A percentile compares a stretch with the other conserved stretches of the same genome.
Evolutionary conservation across 1,140 invertebrate species (phyloP).

Genomic region (Anoplophora glabripennis): DNA sequence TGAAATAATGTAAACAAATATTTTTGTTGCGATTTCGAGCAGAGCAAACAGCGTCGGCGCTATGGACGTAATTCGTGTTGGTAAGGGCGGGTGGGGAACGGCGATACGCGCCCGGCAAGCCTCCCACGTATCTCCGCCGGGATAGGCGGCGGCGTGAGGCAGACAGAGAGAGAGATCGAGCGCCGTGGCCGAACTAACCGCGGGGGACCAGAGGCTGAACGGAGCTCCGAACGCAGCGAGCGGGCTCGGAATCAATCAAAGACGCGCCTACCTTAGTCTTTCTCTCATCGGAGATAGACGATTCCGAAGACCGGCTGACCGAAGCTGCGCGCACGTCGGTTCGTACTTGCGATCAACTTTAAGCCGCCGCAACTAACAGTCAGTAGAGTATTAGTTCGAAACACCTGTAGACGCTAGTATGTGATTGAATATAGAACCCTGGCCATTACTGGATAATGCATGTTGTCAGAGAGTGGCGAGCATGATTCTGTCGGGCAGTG

Average conservation of each 20-base stretch:
- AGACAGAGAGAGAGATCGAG: conserved; percentile 8
- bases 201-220: conserved; percentile 35
- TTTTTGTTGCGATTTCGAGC: no score
- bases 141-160: neutral
- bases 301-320: conserved; percentile 25
- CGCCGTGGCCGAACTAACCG: neutral
- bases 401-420: conserved; percentile 50
- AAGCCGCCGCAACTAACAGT: conserved; percentile 45
- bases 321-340: conserved; percentile 29
- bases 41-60: no score
- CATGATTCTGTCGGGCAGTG: conserved; percentile 37
- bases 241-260: conserved; percentile 35
- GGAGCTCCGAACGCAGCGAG: conserved; percentile 37
- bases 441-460: conserved; percentile 29
- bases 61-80: no score
- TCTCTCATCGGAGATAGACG: conserved; percentile 21
- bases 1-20: no score
- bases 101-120: conserved; percentile 5
- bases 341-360: conserved; percentile 42
- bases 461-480: conserved; percentile 35
- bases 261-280: conserved; percentile 33
- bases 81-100: neutral
- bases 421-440: conserved; percentile 44
- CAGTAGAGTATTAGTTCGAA: conserved; percentile 51
- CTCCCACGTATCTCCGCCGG: conserved; percentile 23